Percentiles rank a stretch among this genome's conserved stretches.
phyloP scores from a whole-genome alignment of 2,888 invertebrate genomes.

The Notodromas monacha region DNA sequence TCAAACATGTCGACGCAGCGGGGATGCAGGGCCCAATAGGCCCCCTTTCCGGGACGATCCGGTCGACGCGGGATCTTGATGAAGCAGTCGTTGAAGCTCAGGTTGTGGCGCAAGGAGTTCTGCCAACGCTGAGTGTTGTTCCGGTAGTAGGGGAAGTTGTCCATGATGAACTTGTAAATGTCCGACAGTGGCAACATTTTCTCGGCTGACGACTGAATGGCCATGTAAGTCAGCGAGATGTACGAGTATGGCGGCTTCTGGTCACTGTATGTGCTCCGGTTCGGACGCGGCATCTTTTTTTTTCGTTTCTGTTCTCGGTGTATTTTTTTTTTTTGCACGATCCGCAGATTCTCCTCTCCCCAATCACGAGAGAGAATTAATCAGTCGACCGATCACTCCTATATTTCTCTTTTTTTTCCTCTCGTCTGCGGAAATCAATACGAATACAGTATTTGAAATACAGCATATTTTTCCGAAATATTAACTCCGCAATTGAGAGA shows the following conservation, averaged over 20 bases:
- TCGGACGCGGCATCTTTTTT: slow-evolving; percentile 95
- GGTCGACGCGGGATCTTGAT: slow-evolving; percentile 53
- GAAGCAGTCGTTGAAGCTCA: slow-evolving; percentile 86
- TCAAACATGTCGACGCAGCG: slow-evolving; percentile 52
- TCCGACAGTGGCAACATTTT: slow-evolving; percentile 70
- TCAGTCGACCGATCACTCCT: too few species aligned
- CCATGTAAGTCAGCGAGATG: slow-evolving; percentile 95
- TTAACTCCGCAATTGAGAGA: too few species aligned
- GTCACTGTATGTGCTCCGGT: slow-evolving; percentile 82
- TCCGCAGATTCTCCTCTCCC: too few species aligned
- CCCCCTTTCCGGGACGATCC: slow-evolving; percentile 47
- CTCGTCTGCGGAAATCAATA: too few species aligned
- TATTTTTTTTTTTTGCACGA: too few species aligned
- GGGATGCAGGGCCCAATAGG: slow-evolving; percentile 49
- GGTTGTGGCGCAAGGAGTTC: slow-evolving; percentile 45
- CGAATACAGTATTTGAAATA: too few species aligned
- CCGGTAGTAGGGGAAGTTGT: slow-evolving; percentile 51
- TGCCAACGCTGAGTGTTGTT: slow-evolving; percentile 42
- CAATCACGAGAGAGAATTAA: too few species aligned
- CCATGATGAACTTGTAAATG: slow-evolving; percentile 76
- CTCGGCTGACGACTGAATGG: slow-evolving; percentile 84
- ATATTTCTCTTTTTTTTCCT: too few species aligned
- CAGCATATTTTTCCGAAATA: too few species aligned
- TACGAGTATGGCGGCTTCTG: slow-evolving; percentile 98
- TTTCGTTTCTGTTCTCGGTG: too few species aligned